Base-by-base conservation (phyloP, 2,113 vertebrate genomes). In the Terrapene triunguis region DNA sequence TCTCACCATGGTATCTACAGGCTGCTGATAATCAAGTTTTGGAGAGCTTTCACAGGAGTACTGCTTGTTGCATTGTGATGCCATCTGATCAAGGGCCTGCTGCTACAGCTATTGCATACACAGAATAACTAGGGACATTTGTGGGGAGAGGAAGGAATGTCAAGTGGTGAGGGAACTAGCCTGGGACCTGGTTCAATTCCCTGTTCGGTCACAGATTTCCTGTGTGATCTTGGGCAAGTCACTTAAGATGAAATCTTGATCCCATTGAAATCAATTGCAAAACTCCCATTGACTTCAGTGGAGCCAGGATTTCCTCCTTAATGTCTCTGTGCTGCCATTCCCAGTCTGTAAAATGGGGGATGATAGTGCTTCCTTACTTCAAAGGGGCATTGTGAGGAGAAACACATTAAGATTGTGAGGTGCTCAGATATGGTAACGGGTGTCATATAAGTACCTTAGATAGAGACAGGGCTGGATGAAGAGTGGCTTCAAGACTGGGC, bases 121-220 rank as follows among this genome's bases (percentile, higher is more conserved):
- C 93, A 89, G 16, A 0, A 0, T 27, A 74, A 12, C 38, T 3
- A 17, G 38, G 2, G 1, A 35, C 62, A n/a, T 79, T 80, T 55
- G 10, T 42, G 16, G 29, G 10, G 82, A 90, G 91, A 62, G 7
- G 32, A 80, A 4, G 48, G 32, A 27, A 14, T 42, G 32, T 54
- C 57, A 85, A 82, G 74, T 72, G 72, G 80, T 88, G 93, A 90
- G 92, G 88, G 48, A 76, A 17, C 53, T 80, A 82, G 21, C 7
- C 42, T 84, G 59, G n/a, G 47, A 3, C 79, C 85, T 29, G 6
- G 47, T 85, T 88, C 8, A 44, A 1, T 0, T 1, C 4, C 25
- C 17, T 1, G 42, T 25, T 2, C 9, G 55, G 10, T 4, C 4
- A 54, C 27, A 16, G 74, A 48, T 5, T 1, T 24, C n/a, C 80